These are phyloP conservation scores for Zingel zingel DNA, from an alignment of 2,113 vertebrate genomes.

Conservation along the genomic window DNA sequence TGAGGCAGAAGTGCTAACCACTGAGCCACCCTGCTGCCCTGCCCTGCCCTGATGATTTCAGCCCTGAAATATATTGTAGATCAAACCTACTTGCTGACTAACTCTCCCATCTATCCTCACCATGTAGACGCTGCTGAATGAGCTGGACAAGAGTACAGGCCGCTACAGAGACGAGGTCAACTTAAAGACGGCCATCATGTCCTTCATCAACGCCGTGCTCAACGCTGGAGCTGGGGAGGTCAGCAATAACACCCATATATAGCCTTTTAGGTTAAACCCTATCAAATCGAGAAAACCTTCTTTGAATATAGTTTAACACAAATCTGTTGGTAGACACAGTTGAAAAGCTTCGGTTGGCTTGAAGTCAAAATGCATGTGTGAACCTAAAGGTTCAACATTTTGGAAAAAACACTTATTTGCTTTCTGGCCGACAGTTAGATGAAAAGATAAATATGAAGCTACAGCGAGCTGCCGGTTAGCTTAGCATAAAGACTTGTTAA, in stretches of 20 bases:
- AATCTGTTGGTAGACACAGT: neutral
- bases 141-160: constrained; percentile 93
- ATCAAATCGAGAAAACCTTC: neutral
- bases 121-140: constrained; percentile 90
- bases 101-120: constrained; percentile 1
- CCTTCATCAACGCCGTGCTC: constrained; percentile 97
- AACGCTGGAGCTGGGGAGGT: constrained; percentile 97
- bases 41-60: neutral
- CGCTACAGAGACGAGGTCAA: constrained; percentile 97
- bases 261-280: neutral
- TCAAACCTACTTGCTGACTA: neutral
- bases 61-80: neutral
- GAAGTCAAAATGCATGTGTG: neutral
- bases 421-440: neutral
- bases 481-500: neutral
- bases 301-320: neutral
- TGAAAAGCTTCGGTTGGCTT: neutral
- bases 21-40: no score
- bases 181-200: constrained; percentile 98
- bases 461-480: neutral
- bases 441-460: neutral
- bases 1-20: no score
- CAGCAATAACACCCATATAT: constrained; percentile 49
- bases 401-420: neutral
- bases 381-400: neutral